These are phyloP conservation scores for Drosophila prosaltans DNA, from an alignment of 1,140 invertebrate species.

Conservation along the genomic window DNA sequence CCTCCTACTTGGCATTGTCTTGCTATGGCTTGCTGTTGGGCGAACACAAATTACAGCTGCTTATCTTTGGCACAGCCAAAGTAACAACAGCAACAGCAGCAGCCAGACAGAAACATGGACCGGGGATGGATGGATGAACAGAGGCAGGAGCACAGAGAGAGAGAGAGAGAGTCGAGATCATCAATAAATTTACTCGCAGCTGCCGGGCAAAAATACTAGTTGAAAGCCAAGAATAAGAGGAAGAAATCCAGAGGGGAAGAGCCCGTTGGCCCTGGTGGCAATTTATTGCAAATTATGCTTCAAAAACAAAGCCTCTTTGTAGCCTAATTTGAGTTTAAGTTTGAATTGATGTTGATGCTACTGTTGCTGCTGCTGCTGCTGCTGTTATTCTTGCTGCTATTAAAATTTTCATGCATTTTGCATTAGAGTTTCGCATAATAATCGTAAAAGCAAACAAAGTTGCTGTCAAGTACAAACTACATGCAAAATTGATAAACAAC, in stretches of 20 bases:
- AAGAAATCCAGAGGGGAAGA: conserved; percentile 20
- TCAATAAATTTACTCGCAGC: conserved; percentile 75
- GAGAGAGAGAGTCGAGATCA: conserved; percentile 60
- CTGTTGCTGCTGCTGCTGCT: conserved; percentile 2
- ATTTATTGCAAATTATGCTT: conserved; percentile 81
- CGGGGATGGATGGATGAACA: not conserved
- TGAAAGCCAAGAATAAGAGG: conserved; percentile 33
- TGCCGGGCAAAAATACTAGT: conserved; percentile 65
- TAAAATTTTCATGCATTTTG: conserved; percentile 67
- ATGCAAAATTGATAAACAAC: conserved; percentile 42
- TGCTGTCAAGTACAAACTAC: conserved; percentile 22
- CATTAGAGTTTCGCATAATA: conserved; percentile 51
- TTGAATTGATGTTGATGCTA: conserved; percentile 20
- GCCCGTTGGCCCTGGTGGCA: conserved; percentile 53
- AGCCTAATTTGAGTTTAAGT: conserved; percentile 67
- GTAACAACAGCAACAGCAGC: conserved; percentile 24
- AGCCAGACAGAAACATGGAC: not conserved
- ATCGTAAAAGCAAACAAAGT: conserved; percentile 34
- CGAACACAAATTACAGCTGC: conserved; percentile 78
- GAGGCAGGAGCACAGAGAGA: not conserved
- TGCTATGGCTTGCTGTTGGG: conserved; percentile 65
- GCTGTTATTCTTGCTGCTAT: conserved; percentile 14
- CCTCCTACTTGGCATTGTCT: conserved; percentile 49
- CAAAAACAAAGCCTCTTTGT: conserved; percentile 70
- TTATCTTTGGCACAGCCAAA: conserved; percentile 74